Evolutionary conservation across 2,113 vertebrate genomes (phyloP).

Genomic region (Henicopernis longicauda): DNA sequence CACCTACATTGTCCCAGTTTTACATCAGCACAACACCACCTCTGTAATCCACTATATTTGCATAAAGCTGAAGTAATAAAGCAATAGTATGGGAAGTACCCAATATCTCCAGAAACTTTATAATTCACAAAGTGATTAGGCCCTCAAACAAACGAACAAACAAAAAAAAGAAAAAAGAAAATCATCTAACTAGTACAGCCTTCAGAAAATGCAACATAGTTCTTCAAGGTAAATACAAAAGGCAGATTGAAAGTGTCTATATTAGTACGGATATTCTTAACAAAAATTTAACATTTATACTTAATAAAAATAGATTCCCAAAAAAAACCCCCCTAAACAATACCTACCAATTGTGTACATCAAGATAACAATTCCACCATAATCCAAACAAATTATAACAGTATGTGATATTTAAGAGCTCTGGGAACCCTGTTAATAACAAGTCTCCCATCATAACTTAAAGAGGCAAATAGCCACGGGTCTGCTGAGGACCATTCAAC

Average conservation of each 20-base stretch:
- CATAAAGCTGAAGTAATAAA: not conserved
- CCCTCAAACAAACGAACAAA: not conserved
- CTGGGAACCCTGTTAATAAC: slow-evolving; percentile 97
- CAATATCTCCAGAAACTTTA: not conserved
- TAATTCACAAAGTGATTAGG: not conserved
- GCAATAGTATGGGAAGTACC: not conserved
- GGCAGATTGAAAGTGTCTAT: not conserved
- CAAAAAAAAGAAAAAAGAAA: no score
- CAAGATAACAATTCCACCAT: slow-evolving; percentile 40
- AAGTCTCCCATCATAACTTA: slow-evolving; percentile 95
- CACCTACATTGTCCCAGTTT: not conserved
- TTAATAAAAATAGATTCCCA: slow-evolving; percentile 39
- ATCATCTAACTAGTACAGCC: not conserved
- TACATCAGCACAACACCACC: not conserved
- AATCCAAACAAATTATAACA: slow-evolving; percentile 73
- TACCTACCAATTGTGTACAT: slow-evolving; percentile 44
- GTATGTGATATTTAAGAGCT: slow-evolving; percentile 93
- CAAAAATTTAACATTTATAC: slow-evolving; percentile 40
- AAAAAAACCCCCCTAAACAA: slow-evolving; percentile 20
- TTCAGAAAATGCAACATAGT: not conserved
- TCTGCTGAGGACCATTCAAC: slow-evolving; percentile 98
- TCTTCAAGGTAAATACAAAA: not conserved
- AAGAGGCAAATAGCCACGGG: slow-evolving; percentile 96
- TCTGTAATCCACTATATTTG: not conserved
- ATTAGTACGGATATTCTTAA: not conserved